Percentiles rank a stretch among this genome's conserved stretches.
Evolutionary conservation across 2,113 vertebrate genomes (phyloP).

Genomic region (Elephas maximus): DNA sequence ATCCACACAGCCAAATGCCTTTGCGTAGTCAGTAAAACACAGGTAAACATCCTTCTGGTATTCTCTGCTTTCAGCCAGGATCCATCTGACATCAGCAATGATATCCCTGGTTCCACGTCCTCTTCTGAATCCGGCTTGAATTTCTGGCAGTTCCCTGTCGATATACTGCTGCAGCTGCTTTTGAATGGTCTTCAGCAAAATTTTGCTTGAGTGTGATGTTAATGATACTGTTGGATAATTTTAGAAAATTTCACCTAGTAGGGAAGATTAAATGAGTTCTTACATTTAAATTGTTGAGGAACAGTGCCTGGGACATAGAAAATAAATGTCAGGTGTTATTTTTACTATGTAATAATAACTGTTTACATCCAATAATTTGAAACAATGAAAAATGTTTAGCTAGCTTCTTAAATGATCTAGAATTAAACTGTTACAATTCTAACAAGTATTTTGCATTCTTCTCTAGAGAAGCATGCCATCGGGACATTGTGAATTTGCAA

Average conservation of each 20-base stretch:
- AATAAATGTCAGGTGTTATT: neutral
- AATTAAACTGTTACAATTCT: slow-evolving; percentile 42
- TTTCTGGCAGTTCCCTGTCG: too few relatives aligned
- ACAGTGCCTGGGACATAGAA: neutral
- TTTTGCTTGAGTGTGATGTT: too few relatives aligned
- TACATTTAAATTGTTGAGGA: slow-evolving; percentile 7
- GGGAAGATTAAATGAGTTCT: slow-evolving; percentile 53
- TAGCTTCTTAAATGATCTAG: slow-evolving; percentile 51
- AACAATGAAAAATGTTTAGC: neutral
- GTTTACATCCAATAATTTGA: slow-evolving; percentile 30
- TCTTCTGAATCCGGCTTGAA: too few relatives aligned
- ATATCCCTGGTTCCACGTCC: too few relatives aligned
- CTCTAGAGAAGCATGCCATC: slow-evolving; percentile 94
- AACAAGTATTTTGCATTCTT: slow-evolving; percentile 65
- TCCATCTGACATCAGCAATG: too few relatives aligned
- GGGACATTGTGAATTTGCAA: slow-evolving; percentile 98
- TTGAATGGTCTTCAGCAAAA: too few relatives aligned
- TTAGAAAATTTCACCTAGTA: neutral
- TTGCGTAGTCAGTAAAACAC: too few relatives aligned
- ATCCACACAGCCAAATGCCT: too few relatives aligned
- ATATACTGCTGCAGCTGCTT: too few relatives aligned
- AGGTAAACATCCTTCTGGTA: too few relatives aligned
- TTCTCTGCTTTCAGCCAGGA: too few relatives aligned
- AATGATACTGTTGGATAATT: too few relatives aligned
- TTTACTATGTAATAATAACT: slow-evolving; percentile 43